A percentile compares a stretch with the other conserved stretches of the same genome.
phyloP scores from a whole-genome alignment of 2,113 vertebrate genomes.

The Spermophilus dauricus region DNA sequence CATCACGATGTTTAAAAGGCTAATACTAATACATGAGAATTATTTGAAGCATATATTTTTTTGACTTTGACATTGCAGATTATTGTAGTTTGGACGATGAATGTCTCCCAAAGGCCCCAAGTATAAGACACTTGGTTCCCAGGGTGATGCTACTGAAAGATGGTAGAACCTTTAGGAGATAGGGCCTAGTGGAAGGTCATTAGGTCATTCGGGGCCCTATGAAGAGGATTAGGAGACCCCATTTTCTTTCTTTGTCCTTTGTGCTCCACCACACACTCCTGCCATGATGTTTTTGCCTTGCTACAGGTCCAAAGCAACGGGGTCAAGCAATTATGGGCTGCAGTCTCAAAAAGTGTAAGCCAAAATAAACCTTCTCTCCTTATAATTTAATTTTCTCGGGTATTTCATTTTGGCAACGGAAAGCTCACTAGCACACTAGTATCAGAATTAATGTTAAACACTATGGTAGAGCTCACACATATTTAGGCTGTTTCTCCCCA shows the following conservation, averaged over 20 bases:
- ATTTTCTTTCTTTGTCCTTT: not conserved
- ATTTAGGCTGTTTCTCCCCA: not conserved
- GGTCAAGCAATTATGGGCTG: no score
- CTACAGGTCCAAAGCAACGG: not conserved
- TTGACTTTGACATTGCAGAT: not conserved
- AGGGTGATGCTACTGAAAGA: not conserved
- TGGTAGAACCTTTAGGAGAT: not conserved
- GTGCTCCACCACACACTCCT: accelerated
- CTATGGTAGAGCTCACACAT: not conserved
- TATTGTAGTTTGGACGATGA: not conserved
- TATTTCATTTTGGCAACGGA: not conserved
- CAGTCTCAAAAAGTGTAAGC: not conserved
- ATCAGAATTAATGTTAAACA: not conserved
- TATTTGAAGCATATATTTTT: not conserved
- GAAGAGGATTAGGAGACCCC: no score
- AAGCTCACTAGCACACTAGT: not conserved
- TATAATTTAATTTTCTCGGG: not conserved
- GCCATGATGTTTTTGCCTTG: not conserved
- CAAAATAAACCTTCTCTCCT: not conserved
- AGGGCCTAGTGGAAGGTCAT: not conserved
- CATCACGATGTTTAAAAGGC: not conserved
- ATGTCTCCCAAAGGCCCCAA: not conserved
- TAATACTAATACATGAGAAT: not conserved
- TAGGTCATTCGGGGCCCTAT: not conserved
- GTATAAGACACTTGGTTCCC: not conserved